Percentiles rank a stretch among this genome's conserved stretches.
Conservation (phyloP, 2,113 vertebrate genomes). For the Machaerirhynchus nigripectus region DNA sequence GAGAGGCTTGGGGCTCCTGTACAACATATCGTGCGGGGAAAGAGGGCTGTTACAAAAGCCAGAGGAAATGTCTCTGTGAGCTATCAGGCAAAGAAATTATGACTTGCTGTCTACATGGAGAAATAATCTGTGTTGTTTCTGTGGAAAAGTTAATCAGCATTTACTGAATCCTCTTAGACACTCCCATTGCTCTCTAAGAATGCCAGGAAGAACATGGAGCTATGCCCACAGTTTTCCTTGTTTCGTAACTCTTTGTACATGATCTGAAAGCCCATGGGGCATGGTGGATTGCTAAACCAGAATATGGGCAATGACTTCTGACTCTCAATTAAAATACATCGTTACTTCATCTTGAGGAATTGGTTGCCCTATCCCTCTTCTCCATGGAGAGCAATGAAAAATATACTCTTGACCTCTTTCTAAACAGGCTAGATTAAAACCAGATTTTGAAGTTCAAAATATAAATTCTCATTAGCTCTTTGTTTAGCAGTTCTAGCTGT, state of each 20-base stretch:
- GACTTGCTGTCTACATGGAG: neutral
- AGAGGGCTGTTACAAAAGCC: neutral
- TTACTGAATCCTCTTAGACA: neutral
- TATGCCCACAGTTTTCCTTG: neutral
- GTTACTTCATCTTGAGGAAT: neutral
- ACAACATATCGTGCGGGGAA: neutral
- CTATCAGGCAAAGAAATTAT: neutral
- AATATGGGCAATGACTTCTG: neutral
- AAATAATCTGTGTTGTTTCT: neutral
- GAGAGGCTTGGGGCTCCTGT: neutral
- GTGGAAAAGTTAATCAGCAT: neutral
- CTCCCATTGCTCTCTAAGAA: conserved; percentile 10
- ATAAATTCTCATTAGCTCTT: neutral
- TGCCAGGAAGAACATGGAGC: neutral
- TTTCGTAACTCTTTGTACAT: neutral
- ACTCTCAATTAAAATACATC: neutral
- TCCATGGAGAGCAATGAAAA: neutral
- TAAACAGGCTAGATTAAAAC: neutral
- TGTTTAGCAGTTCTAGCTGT: neutral
- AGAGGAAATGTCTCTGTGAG: neutral
- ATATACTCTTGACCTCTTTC: neutral
- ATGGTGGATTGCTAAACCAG: neutral
- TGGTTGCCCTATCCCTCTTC: neutral
- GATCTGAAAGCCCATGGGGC: neutral
- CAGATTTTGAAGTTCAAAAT: neutral